Evolutionary conservation across 37 sponge, comb jelly and placozoan genomes (phyloP).

Genomic region (Cladorhizidae sp.): DNA sequence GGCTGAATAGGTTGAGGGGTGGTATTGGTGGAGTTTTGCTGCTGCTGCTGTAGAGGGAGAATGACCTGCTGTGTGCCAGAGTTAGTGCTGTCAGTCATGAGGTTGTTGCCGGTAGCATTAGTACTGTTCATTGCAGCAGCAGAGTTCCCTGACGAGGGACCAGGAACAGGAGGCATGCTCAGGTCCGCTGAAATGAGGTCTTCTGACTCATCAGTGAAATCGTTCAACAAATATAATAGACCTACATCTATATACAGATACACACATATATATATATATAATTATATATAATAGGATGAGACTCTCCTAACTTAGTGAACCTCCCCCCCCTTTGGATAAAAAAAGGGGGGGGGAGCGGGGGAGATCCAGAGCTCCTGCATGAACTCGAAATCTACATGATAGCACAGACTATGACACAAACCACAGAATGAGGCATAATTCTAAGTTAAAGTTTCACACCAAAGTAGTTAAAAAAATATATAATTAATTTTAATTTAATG

Average conservation of each 20-base stretch:
- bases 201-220: conserved; percentile 15
- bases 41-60: neutral
- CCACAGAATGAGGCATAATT: no score
- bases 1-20: no score
- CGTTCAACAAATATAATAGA: neutral
- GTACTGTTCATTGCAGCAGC: conserved; percentile 1
- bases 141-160: neutral
- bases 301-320: no score
- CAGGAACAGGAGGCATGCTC: neutral
- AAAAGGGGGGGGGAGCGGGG: no score
- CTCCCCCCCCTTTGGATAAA: neutral
- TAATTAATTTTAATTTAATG: no score
- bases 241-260: neutral
- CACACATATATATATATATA: no score
- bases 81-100: neutral
- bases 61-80: neutral
- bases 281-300: no score
- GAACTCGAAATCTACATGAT: no score
- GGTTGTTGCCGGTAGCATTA: neutral
- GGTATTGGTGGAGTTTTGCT: neutral
- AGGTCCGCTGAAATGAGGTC: conserved; percentile 9
- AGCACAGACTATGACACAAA: no score
- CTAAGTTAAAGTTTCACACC: no score
- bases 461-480: no score
- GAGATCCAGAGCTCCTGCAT: no score